Conservation (phyloP, 2,113 vertebrate species). For the Puma concolor region DNA sequence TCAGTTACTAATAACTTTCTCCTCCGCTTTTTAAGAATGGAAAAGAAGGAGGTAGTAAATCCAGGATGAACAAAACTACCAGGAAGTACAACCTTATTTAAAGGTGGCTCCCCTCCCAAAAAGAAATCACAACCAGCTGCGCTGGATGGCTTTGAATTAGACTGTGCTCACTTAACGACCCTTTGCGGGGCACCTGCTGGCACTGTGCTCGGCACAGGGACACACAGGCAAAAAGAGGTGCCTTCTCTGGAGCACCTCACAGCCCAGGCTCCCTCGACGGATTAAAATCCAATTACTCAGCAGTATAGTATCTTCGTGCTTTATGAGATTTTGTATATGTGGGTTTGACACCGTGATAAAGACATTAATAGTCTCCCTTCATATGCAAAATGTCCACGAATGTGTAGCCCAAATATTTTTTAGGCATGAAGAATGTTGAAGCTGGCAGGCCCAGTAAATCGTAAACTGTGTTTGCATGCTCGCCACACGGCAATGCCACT, state of each 20-base stretch:
- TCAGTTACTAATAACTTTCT: background rate
- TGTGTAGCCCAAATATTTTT: constrained; percentile 4
- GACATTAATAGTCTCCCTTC: constrained; percentile 70
- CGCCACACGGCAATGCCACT: background rate
- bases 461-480: background rate
- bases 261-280: background rate
- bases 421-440: constrained; percentile 50
- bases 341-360: constrained; percentile 59
- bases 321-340: constrained; percentile 35
- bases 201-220: background rate
- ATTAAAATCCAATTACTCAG: background rate
- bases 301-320: background rate
- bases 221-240: accelerated
- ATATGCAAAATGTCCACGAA: constrained; percentile 59
- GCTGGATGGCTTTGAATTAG: background rate
- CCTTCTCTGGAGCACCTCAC: background rate
- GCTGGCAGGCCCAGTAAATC: background rate
- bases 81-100: background rate
- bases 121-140: background rate
- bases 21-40: background rate
- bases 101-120: background rate
- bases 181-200: background rate
- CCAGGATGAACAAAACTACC: background rate
- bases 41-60: background rate
- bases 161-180: too few relatives aligned